Evolutionary conservation across 2,113 vertebrate genomes (phyloP).

Genomic region (Corapipo altera): DNA sequence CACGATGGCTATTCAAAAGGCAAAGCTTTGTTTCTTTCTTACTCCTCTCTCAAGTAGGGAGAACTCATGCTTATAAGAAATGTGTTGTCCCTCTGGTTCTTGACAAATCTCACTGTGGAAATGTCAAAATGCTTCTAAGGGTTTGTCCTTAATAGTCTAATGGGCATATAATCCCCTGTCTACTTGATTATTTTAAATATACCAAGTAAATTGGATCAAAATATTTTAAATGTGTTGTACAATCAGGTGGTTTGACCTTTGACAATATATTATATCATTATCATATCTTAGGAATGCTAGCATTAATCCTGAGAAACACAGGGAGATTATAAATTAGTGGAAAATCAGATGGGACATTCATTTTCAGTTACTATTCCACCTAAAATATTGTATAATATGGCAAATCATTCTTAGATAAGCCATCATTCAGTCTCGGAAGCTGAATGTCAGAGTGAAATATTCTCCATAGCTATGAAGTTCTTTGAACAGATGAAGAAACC

Average conservation of each 20-base stretch:
- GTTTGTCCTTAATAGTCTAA: neutral
- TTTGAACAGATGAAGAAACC: neutral
- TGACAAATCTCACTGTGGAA: neutral
- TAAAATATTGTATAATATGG: neutral
- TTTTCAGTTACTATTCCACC: neutral
- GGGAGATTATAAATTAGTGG: neutral
- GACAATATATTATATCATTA: neutral
- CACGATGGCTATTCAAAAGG: fast-evolving
- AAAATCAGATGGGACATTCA: neutral
- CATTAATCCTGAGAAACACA: neutral
- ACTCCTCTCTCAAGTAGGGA: neutral
- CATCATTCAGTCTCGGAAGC: neutral
- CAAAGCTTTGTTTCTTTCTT: neutral
- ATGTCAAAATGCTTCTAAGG: neutral
- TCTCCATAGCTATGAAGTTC: neutral
- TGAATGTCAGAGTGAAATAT: neutral
- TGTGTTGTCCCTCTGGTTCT: neutral
- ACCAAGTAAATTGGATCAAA: neutral
- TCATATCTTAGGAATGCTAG: neutral
- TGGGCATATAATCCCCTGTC: neutral
- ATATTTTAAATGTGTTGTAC: neutral
- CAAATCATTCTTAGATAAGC: neutral
- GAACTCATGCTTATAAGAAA: neutral
- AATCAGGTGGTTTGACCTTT: neutral
- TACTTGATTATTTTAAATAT: neutral